Evolutionary conservation across 1,140 invertebrate species (phyloP).

Genomic region (Drosophila arawakana): DNA sequence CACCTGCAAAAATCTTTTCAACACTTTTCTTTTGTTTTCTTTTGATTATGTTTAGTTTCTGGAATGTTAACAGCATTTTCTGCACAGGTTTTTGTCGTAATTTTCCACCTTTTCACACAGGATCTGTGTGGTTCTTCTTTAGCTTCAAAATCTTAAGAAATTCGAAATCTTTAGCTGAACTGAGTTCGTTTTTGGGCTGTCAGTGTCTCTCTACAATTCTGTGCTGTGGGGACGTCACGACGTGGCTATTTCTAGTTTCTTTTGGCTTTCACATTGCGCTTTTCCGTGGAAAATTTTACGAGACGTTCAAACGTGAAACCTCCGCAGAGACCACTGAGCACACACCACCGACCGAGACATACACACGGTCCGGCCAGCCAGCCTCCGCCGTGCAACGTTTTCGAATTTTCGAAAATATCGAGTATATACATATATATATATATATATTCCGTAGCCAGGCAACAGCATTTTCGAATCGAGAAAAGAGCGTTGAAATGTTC

Average conservation of each 20-base stretch:
- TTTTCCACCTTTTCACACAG: conserved; percentile 3
- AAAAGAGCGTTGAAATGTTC: conserved; percentile 34
- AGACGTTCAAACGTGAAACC: conserved; percentile 84
- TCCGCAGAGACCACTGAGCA: conserved; percentile 84
- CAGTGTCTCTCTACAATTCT: conserved; percentile 53
- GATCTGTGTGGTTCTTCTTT: background rate
- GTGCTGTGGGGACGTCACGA: conserved; percentile 71
- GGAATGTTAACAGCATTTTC: conserved; percentile 56
- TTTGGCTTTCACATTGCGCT: conserved; percentile 82
- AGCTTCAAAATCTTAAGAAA: conserved; percentile 1
- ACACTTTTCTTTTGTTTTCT: conserved; percentile 40
- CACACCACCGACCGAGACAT: conserved; percentile 13
- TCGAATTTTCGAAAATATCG: conserved; percentile 50
- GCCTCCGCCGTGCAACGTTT: conserved; percentile 37
- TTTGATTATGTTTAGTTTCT: conserved; percentile 17
- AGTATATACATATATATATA: background rate
- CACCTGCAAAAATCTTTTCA: conserved; percentile 48
- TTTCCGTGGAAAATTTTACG: conserved; percentile 76
- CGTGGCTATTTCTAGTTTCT: conserved; percentile 79
- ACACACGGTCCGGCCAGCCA: conserved; percentile 54
- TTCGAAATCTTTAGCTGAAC: conserved; percentile 14
- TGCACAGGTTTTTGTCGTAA: conserved; percentile 21
- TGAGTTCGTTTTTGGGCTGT: conserved; percentile 46
- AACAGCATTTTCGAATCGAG: conserved; percentile 26
- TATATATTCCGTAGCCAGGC: conserved; percentile 3